Evolutionary conservation across 2,888 invertebrate genomes (phyloP).

Genomic region (Bedellia somnulentella): DNA sequence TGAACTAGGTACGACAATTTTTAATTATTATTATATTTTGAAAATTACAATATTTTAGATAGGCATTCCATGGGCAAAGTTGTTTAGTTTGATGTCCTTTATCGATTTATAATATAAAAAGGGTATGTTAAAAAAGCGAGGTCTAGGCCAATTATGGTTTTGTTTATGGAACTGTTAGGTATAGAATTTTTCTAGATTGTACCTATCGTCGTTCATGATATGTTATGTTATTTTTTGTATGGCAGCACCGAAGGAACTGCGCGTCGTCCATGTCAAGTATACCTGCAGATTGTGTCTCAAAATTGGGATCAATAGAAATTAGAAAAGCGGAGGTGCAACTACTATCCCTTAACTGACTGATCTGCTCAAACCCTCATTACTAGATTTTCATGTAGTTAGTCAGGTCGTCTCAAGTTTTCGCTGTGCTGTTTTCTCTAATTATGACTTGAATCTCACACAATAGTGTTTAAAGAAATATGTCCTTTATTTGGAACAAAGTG

Average conservation of each 20-base stretch:
- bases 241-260: constrained; percentile 35
- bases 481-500: constrained; percentile 42
- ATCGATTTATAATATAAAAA: too few species aligned
- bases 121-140: too few species aligned
- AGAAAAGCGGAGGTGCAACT: constrained; percentile 24
- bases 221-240: too few species aligned
- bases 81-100: too few species aligned
- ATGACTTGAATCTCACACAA: constrained; percentile 1
- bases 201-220: too few species aligned
- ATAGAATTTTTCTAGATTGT: too few species aligned
- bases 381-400: constrained; percentile 9
- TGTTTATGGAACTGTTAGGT: too few species aligned
- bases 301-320: constrained; percentile 49
- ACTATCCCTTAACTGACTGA: constrained; percentile 11
- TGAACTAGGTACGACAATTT: too few species aligned
- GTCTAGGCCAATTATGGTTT: too few species aligned
- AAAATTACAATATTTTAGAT: too few species aligned
- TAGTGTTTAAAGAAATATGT: constrained; percentile 31
- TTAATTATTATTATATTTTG: too few species aligned
- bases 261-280: constrained; percentile 57
- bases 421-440: background rate
- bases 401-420: constrained; percentile 1
- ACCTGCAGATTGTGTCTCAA: constrained; percentile 39
- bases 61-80: too few species aligned
- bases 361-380: constrained; percentile 8